Evolutionary conservation across 2,888 invertebrate genomes (phyloP).

Genomic region (Neria commutata): DNA sequence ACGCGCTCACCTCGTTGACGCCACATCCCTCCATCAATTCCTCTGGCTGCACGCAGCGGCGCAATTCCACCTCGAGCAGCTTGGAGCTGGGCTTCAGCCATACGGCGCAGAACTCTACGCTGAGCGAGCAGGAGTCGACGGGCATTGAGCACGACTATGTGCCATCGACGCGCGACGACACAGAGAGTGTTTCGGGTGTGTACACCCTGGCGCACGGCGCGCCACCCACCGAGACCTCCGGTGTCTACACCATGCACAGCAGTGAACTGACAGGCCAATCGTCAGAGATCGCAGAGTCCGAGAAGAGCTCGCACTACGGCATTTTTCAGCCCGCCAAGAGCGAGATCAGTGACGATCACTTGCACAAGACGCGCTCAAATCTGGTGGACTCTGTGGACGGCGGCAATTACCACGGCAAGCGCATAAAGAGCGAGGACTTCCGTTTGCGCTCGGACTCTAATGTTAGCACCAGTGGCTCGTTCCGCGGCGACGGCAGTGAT

Average conservation of each 20-base stretch:
- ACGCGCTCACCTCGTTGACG: conserved; percentile 43
- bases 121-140: conserved; percentile 74
- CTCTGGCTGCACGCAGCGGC: conserved; percentile 63
- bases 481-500: conserved; percentile 88
- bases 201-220: conserved; percentile 67
- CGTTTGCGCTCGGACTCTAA: conserved; percentile 78
- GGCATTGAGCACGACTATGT: conserved; percentile 70
- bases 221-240: conserved; percentile 83
- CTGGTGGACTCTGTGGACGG: conserved; percentile 68
- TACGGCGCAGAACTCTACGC: conserved; percentile 83
- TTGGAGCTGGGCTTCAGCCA: conserved; percentile 85
- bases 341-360: conserved; percentile 60
- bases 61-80: conserved; percentile 80
- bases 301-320: conserved; percentile 67
- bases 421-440: conserved; percentile 66
- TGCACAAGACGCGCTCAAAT: conserved; percentile 42
- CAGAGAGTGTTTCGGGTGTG: conserved; percentile 66
- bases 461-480: conserved; percentile 78
- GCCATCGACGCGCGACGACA: conserved; percentile 52
- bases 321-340: conserved; percentile 65
- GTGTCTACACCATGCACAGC: conserved; percentile 81
- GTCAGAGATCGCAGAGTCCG: conserved; percentile 67
- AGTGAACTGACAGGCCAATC: conserved; percentile 66
- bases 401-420: conserved; percentile 49
- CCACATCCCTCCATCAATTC: conserved; percentile 30